Percentiles rank a stretch among this genome's conserved stretches.
phyloP scores from a whole-genome alignment of 2,888 invertebrate species.

The Polyommatus iphigenia region DNA sequence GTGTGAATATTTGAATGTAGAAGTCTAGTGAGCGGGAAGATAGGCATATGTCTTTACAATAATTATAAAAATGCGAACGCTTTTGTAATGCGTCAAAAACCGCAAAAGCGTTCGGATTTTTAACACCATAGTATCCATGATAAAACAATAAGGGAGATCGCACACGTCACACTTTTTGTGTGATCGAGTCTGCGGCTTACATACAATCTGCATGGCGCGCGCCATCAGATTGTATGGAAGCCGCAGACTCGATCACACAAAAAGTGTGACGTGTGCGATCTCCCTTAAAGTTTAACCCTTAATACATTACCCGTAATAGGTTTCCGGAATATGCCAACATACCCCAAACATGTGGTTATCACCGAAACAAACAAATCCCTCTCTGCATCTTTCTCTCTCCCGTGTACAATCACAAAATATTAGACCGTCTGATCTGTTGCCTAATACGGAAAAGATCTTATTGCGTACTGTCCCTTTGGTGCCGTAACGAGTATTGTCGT shows the following conservation, averaged over 20 bases:
- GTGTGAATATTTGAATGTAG: too few relatives aligned
- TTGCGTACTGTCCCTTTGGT: constrained; percentile 63
- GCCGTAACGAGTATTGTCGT: constrained; percentile 72
- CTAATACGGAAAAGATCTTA: constrained; percentile 54
- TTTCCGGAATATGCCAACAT: background rate
- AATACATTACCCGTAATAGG: background rate
- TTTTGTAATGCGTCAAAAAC: too few relatives aligned
- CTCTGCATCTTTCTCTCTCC: constrained; percentile 47
- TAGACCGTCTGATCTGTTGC: constrained; percentile 66
- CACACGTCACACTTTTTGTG: too few relatives aligned
- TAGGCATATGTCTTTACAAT: too few relatives aligned
- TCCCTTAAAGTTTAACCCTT: background rate
- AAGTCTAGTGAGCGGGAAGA: too few relatives aligned
- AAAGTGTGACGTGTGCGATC: too few relatives aligned
- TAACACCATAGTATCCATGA: background rate
- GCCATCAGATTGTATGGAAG: too few relatives aligned
- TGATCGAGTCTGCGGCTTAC: too few relatives aligned
- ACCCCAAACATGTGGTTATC: constrained; percentile 16
- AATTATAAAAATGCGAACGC: too few relatives aligned
- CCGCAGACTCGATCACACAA: too few relatives aligned
- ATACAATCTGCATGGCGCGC: too few relatives aligned
- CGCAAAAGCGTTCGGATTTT: background rate
- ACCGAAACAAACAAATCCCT: constrained; percentile 50
- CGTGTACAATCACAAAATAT: constrained; percentile 61
- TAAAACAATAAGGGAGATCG: background rate